A percentile compares a stretch with the other conserved stretches of the same genome.
Evolutionary conservation across 2,888 invertebrate genomes (phyloP).

Genomic region (Rhamnusium bicolor): DNA sequence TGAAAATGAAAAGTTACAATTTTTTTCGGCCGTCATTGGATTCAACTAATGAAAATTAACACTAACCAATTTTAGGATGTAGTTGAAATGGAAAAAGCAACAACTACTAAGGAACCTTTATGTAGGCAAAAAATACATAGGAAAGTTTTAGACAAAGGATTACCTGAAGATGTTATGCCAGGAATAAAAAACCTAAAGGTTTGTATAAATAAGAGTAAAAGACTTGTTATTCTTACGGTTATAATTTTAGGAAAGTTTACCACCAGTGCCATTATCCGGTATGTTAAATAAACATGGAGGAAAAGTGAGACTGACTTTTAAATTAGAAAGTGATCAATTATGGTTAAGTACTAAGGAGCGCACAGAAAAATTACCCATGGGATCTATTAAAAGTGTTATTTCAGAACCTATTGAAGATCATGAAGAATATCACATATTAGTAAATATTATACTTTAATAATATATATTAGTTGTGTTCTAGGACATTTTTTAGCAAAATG

Average conservation of each 20-base stretch:
- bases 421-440: constrained; percentile 94
- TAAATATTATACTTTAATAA: constrained; percentile 65
- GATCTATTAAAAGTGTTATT: constrained; percentile 86
- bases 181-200: constrained; percentile 86
- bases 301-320: constrained; percentile 92
- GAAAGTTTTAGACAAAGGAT: constrained; percentile 91
- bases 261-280: constrained; percentile 86
- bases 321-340: constrained; percentile 90
- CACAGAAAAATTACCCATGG: constrained; percentile 93
- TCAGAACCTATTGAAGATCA: constrained; percentile 90
- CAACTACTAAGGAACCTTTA: constrained; percentile 79
- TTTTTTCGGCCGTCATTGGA: too few relatives aligned
- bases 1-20: too few relatives aligned
- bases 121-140: constrained; percentile 86
- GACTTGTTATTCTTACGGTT: neutral
- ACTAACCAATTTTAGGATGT: constrained; percentile 72
- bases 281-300: constrained; percentile 94
- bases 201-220: constrained; percentile 17
- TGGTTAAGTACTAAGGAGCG: constrained; percentile 95
- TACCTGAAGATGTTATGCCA: constrained; percentile 91
- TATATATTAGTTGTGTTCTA: neutral
- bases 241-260: constrained; percentile 81
- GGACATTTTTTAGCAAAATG: too few relatives aligned
- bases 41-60: neutral
- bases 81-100: constrained; percentile 77